Conservation (phyloP, 1,140 invertebrate species). For the Solenopsis invicta region DNA sequence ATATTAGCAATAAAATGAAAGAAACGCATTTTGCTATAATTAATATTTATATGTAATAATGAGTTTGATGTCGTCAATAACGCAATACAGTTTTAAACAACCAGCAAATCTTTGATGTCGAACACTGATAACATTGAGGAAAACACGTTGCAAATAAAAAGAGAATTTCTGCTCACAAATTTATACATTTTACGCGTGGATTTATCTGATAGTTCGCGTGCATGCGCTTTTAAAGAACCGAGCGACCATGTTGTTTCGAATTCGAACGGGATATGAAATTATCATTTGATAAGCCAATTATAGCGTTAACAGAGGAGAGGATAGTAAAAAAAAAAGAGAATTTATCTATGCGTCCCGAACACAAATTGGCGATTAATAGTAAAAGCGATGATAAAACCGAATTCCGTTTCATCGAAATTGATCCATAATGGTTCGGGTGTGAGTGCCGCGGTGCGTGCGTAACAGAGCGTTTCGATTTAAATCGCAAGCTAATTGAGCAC, state of each 20-base stretch:
- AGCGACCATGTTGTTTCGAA: conserved; percentile 16
- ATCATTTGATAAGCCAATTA: conserved; percentile 55
- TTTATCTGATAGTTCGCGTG: background rate
- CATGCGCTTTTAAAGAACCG: background rate
- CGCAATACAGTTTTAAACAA: background rate
- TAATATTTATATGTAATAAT: conserved; percentile 22
- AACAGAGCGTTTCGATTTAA: conserved; percentile 70
- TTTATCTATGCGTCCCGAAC: background rate
- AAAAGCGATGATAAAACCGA: conserved; percentile 51
- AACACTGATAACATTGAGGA: background rate
- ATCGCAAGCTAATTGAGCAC: conserved; percentile 58
- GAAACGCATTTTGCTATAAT: background rate
- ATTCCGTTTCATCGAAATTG: conserved; percentile 41
- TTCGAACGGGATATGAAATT: conserved; percentile 16
- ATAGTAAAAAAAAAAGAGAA: conserved; percentile 25
- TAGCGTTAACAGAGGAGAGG: background rate
- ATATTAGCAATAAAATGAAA: background rate
- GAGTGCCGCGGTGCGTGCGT: conserved; percentile 24
- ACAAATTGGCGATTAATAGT: conserved; percentile 53
- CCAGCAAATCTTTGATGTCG: background rate
- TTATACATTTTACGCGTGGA: background rate
- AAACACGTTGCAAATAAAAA: background rate
- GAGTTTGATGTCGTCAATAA: background rate
- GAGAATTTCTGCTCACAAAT: background rate
- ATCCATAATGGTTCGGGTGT: conserved; percentile 41